Evolutionary conservation across 2,113 vertebrate species (phyloP), one percentile per base, ranked within the genome.

Genomic region (Lipophrys pholis): DNA sequence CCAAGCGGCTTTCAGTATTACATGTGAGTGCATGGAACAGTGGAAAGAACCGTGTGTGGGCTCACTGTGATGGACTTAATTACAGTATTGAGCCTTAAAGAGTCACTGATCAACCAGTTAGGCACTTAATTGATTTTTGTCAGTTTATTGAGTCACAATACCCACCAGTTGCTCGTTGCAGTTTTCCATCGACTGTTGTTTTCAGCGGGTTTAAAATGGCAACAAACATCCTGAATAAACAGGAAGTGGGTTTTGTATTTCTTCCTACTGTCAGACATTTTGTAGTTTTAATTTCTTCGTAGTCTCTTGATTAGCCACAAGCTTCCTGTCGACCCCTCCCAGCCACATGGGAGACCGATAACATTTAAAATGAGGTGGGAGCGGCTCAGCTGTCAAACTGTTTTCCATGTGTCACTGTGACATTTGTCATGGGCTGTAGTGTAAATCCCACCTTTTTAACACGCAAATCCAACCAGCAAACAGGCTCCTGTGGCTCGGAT

Each of bases 331-430:
- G 55, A 68, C 52, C 38, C 45, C 43, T 60, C 62, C 65, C 78
- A 40, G 71, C 9, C 66, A 46, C 70, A 73, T 59, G 36, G 66
- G 62, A 69, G 74, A 78, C 70, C 78, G 38, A 71, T 81, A 75
- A 7, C 63, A 48, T 73, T 68, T 65, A 84, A 69, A 67, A 50
- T 12, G 49, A 52, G 54, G 43, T 68, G 58, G 55, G 43, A 54
- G 77, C 60, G 21, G 70, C 56, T 67, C 62, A 57, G 51, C 61
- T 58, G 54, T 66, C 51, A 50, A 15, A 30, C 21, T 30, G 21
- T 38, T 41, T 16, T 45, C 9, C 12, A 15, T 62, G 8, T 50
- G 55, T 60, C 54, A 69, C 50, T 6, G 17, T 81, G 39, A 70
- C 46, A 30, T 30, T 16, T 38, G 60, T 6, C 45, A 51, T 8